Evolutionary conservation across 64 coral and sea anemone genomes (phyloP).

Genomic region (Montipora sp.): DNA sequence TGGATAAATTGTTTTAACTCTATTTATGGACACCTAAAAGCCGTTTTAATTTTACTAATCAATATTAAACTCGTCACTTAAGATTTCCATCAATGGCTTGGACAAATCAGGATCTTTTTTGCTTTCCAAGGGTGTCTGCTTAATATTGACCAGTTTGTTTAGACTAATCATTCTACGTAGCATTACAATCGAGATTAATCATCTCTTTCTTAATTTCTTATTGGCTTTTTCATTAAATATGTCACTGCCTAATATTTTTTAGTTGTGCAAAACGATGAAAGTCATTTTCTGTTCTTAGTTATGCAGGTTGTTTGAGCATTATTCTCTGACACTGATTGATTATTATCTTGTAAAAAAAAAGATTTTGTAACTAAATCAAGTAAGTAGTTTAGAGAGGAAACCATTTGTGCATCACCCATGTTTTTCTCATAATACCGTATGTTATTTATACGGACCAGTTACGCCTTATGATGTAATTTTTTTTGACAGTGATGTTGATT

Average conservation of each 20-base stretch:
- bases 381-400: constrained; percentile 1
- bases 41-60: too few relatives aligned
- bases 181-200: too few relatives aligned
- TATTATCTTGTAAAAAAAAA: neutral
- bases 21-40: too few relatives aligned
- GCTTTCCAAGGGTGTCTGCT: too few relatives aligned
- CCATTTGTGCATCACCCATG: neutral
- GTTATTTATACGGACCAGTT: neutral
- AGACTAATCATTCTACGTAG: too few relatives aligned
- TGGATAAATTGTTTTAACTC: too few relatives aligned
- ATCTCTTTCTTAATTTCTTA: too few relatives aligned
- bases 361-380: neutral
- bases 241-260: neutral
- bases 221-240: neutral
- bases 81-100: too few relatives aligned
- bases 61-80: too few relatives aligned
- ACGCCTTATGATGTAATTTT: neutral
- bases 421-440: neutral
- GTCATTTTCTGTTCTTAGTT: neutral
- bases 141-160: too few relatives aligned
- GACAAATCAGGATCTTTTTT: too few relatives aligned
- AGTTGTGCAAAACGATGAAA: neutral
- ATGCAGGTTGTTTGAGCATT: neutral
- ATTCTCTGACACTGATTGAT: constrained; percentile 2
- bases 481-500: neutral